Base-by-base conservation (phyloP, 2,113 vertebrate species). In the Eleginops maclovinus region DNA sequence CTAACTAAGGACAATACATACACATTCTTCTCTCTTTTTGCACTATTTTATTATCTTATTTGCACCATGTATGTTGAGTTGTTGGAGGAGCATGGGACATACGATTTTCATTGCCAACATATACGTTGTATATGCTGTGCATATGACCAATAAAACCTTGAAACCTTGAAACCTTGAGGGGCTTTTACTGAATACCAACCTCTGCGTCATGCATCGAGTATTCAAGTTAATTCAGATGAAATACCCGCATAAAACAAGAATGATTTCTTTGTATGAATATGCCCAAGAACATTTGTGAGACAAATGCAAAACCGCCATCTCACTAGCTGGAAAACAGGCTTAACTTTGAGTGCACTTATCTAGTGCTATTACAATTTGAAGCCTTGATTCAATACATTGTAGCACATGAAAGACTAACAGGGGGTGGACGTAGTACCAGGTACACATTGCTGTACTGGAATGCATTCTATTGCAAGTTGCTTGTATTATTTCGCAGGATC, bases 1-100 rank as follows among this genome's bases (percentile, higher is more conserved):
- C 79, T 87, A 65, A 82, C 75, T 24, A 0, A 53, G 71, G 84
- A 81, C 77, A 69, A 76, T 80, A 85, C 87, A 84, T 79, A 90
- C 83, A 72, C 84, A 80, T 72, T n/a, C n/a, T n/a, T n/a, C n/a
- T n/a, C n/a, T n/a, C n/a, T n/a, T n/a, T n/a, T n/a, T n/a, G n/a
- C n/a, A n/a, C n/a, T n/a, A n/a, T n/a, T n/a, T n/a, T n/a, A n/a
- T n/a, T n/a, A n/a, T n/a, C n/a, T n/a, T n/a, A n/a, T n/a, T n/a
- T n/a, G n/a, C n/a, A n/a, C n/a, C n/a, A n/a, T n/a, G n/a, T n/a
- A n/a, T n/a, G n/a, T n/a, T n/a, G n/a, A n/a, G n/a, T n/a, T n/a
- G n/a, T n/a, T n/a, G n/a, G n/a, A n/a, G n/a, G n/a, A n/a, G n/a
- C n/a, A n/a, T n/a, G n/a, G n/a, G n/a, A n/a, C n/a, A n/a, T n/a